A percentile compares a stretch with the other conserved stretches of the same genome.
These are phyloP conservation scores for Gouania willdenowi DNA, from an alignment of 2,797 vertebrate genomes.

Conservation along the genomic window DNA sequence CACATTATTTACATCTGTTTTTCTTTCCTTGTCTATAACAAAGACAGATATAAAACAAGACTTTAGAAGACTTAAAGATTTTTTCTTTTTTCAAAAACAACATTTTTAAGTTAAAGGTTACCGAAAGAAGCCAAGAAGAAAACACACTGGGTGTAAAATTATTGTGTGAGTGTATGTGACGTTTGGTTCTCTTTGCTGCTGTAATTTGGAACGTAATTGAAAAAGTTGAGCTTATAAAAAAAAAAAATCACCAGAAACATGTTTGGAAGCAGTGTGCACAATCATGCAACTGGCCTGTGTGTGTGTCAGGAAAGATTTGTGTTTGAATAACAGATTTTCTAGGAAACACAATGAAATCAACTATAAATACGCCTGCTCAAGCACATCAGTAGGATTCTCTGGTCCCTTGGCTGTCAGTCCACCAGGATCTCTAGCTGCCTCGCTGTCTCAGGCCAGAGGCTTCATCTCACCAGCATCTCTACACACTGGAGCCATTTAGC, in stretches of 20 bases:
- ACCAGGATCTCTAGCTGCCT: conserved; percentile 81
- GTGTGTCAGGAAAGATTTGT: conserved; percentile 16
- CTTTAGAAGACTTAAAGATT: conserved; percentile 63
- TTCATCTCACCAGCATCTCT: conserved; percentile 44
- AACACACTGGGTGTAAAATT: conserved; percentile 45
- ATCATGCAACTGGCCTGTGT: conserved; percentile 16
- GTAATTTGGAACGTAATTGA: conserved; percentile 59
- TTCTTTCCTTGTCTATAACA: conserved; percentile 69
- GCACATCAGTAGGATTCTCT: conserved; percentile 64
- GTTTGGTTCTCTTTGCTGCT: conserved; percentile 71
- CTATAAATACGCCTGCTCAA: conserved; percentile 59
- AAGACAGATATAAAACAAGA: conserved; percentile 66
- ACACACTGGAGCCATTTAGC: conserved; percentile 43
- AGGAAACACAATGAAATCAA: conserved; percentile 7
- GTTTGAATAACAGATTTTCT: conserved; percentile 22
- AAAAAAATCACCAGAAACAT: conserved; percentile 37
- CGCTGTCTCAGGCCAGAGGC: conserved; percentile 58
- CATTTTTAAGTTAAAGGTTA: conserved; percentile 51
- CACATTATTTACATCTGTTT: conserved; percentile 82
- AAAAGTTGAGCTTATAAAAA: conserved; percentile 52
- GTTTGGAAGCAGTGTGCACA: conserved; percentile 41
- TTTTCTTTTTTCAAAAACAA: too few species aligned
- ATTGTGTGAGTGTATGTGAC: conserved; percentile 48
- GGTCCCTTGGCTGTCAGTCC: conserved; percentile 76
- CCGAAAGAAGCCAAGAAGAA: conserved; percentile 56